Conservation (phyloP, 2,113 vertebrate species). For the Macroglossus sobrinus region DNA sequence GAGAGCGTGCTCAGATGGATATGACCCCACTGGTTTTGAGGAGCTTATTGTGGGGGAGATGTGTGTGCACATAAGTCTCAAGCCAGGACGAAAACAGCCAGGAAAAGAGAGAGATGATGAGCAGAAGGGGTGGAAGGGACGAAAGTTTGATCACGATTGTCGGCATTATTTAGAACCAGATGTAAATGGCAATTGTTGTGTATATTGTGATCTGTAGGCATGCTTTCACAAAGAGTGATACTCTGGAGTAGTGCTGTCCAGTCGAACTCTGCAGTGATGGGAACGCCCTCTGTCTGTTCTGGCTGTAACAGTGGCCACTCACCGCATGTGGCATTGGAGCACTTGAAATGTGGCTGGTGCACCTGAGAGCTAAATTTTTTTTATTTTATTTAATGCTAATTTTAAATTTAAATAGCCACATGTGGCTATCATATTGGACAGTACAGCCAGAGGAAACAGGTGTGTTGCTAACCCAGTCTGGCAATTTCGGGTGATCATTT, state of each 20-base stretch:
- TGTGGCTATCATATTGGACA: background rate
- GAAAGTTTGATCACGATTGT: background rate
- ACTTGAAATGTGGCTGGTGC: background rate
- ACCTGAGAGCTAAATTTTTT: background rate
- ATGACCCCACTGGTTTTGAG: background rate
- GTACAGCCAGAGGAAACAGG: background rate
- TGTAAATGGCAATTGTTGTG: background rate
- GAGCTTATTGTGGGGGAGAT: background rate
- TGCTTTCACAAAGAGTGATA: background rate
- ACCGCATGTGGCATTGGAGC: background rate
- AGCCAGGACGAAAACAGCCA: background rate
- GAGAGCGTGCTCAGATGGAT: background rate
- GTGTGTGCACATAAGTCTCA: background rate
- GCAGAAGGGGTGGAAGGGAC: background rate
- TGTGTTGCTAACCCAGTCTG: background rate
- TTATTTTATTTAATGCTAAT: background rate
- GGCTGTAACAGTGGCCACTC: background rate
- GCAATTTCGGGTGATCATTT: slow-evolving; percentile 3
- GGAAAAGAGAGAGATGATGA: background rate
- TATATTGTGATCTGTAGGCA: background rate
- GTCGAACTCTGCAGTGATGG: background rate
- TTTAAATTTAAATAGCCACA: background rate
- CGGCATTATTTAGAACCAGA: background rate
- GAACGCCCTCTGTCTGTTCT: background rate
- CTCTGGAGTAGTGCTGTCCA: background rate